Percentiles rank a stretch among this genome's conserved stretches.
Conservation (phyloP, 2,888 invertebrate species). For the Dynastes tityus region DNA sequence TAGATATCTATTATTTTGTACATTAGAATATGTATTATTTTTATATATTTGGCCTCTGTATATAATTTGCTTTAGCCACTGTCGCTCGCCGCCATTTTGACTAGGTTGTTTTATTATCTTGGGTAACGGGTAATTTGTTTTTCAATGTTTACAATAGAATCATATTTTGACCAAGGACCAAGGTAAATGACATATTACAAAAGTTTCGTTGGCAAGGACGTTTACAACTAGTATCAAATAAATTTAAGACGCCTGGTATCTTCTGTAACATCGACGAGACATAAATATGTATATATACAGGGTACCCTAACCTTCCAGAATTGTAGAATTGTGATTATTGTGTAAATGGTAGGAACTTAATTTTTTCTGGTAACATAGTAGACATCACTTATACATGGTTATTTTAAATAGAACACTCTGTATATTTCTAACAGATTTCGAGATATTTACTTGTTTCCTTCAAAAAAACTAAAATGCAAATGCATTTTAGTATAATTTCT, state of each 20-base stretch:
- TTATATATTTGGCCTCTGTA: conserved; percentile 23
- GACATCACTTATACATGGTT: neutral
- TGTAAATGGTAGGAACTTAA: no score
- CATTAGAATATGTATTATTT: conserved; percentile 9
- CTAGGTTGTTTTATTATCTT: neutral
- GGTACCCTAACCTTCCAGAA: no score
- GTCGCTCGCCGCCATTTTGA: conserved; percentile 54
- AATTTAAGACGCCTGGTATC: no score
- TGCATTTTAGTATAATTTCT: no score
- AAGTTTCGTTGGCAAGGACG: conserved; percentile 39
- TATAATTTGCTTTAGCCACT: conserved; percentile 52
- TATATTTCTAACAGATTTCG: no score
- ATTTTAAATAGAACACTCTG: neutral
- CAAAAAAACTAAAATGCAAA: no score
- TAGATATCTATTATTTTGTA: conserved; percentile 25
- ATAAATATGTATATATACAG: neutral
- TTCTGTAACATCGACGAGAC: neutral
- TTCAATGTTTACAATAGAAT: conserved; percentile 46
- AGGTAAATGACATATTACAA: conserved; percentile 39
- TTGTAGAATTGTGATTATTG: no score
- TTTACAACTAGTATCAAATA: neutral
- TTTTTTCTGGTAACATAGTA: no score
- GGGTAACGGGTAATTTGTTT: neutral
- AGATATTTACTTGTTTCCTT: no score
- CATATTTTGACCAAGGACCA: conserved; percentile 52